Conservation (phyloP, 2,113 vertebrate genomes). For the Muntiacus muntjak region DNA sequence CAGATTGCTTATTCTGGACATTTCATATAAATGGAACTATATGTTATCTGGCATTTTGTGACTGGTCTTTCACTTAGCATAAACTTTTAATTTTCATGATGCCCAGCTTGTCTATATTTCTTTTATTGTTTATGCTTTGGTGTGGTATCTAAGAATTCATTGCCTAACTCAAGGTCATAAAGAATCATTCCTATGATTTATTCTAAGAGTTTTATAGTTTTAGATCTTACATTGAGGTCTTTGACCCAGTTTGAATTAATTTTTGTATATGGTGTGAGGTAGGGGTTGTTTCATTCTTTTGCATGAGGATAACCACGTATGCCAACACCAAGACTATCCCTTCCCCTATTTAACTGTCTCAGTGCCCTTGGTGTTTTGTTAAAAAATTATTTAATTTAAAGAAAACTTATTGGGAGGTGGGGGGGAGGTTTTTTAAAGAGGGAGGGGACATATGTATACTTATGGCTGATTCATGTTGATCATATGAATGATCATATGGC, state of each 20-base stretch:
- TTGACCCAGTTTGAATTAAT: background rate
- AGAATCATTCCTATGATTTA: background rate
- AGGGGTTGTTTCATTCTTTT: background rate
- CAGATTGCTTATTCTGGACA: background rate
- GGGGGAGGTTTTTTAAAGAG: background rate
- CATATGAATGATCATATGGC: background rate
- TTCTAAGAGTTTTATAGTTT: background rate
- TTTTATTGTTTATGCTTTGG: background rate
- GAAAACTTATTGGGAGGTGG: background rate
- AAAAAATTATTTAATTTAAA: background rate
- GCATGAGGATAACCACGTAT: background rate
- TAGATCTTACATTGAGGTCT: background rate
- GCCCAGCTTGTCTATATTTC: background rate
- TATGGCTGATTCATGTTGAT: background rate
- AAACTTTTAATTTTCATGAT: background rate
- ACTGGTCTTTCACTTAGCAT: background rate
- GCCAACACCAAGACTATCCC: background rate
- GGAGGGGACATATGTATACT: background rate
- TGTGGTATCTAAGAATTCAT: background rate
- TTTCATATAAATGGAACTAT: background rate
- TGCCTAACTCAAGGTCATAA: background rate
- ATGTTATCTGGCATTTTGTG: background rate
- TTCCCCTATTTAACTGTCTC: background rate
- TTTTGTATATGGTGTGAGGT: background rate
- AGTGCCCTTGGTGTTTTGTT: background rate